These are phyloP conservation scores for Planiliza haematocheilus DNA, from an alignment of 2,113 vertebrate genomes.

Conservation along the genomic window DNA sequence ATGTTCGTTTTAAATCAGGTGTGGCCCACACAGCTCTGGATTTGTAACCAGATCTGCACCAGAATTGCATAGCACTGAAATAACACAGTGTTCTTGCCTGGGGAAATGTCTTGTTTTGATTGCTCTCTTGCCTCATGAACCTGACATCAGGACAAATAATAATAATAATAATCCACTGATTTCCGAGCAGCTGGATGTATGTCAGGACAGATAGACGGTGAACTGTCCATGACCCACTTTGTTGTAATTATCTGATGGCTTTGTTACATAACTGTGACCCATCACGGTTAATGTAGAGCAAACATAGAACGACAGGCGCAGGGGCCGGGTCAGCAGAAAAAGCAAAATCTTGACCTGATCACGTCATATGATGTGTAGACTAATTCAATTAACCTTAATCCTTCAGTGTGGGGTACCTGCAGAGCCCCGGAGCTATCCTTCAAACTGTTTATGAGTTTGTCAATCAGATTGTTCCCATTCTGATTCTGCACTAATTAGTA, in stretches of 20 bases:
- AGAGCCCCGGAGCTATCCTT: no score
- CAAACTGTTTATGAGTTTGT: no score
- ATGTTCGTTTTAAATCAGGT: no score
- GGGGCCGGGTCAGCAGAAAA: slow-evolving; percentile 16
- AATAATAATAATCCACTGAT: slow-evolving; percentile 11
- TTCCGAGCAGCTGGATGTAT: slow-evolving; percentile 20
- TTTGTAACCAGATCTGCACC: no score
- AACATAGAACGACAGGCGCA: slow-evolving; percentile 23
- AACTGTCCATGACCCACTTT: slow-evolving; percentile 60
- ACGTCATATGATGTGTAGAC: not conserved
- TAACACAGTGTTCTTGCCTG: not conserved
- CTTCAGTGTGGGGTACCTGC: no score
- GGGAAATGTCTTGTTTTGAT: not conserved
- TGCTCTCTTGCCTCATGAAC: not conserved
- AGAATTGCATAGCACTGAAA: no score
- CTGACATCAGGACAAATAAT: not conserved
- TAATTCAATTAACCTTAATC: no score
- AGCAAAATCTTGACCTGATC: not conserved
- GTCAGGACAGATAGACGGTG: slow-evolving; percentile 44
- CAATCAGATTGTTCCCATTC: no score
- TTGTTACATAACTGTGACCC: slow-evolving; percentile 35
- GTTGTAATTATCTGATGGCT: slow-evolving; percentile 57
- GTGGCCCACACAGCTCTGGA: no score
- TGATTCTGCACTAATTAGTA: no score
- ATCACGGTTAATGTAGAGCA: slow-evolving; percentile 38